These are phyloP conservation scores for Myathropa florea DNA, from an alignment of 2,888 invertebrate genomes.

Conservation along the genomic window DNA sequence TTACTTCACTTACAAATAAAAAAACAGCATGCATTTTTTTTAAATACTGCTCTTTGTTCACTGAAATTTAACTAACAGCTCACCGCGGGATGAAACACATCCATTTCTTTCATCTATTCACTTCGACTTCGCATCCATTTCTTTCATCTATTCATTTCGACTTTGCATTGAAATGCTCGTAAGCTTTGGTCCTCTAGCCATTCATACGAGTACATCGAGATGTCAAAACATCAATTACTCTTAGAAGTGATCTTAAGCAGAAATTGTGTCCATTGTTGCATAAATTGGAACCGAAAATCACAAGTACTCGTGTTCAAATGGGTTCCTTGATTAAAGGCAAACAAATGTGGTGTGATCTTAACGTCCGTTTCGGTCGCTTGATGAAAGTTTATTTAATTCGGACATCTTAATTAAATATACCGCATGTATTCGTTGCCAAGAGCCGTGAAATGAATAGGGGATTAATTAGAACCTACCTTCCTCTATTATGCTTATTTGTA, in stretches of 20 bases:
- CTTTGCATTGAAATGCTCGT: neutral
- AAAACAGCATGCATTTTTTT: too few species aligned
- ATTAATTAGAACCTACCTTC: conserved; percentile 67
- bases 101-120: neutral
- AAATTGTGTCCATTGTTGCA: neutral
- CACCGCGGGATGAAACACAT: neutral
- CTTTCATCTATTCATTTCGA: neutral
- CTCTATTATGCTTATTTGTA: conserved; percentile 63
- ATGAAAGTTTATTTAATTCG: conserved; percentile 58
- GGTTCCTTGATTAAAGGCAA: conserved; percentile 53
- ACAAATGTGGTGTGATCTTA: conserved; percentile 54
- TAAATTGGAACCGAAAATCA: neutral
- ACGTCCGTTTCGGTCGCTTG: conserved; percentile 24
- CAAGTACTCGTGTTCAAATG: conserved; percentile 17
- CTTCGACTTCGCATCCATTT: neutral
- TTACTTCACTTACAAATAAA: too few species aligned
- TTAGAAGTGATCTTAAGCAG: neutral
- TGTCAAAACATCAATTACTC: neutral
- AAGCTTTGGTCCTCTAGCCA: neutral
- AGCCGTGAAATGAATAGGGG: conserved; percentile 68
- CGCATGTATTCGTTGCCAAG: conserved; percentile 41
- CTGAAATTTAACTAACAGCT: neutral
- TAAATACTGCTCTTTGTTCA: too few species aligned
- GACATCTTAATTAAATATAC: conserved; percentile 53
- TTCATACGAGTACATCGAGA: neutral